Evolutionary conservation across 2,888 invertebrate genomes (phyloP).

Genomic region (Sussaba pulchella): DNA sequence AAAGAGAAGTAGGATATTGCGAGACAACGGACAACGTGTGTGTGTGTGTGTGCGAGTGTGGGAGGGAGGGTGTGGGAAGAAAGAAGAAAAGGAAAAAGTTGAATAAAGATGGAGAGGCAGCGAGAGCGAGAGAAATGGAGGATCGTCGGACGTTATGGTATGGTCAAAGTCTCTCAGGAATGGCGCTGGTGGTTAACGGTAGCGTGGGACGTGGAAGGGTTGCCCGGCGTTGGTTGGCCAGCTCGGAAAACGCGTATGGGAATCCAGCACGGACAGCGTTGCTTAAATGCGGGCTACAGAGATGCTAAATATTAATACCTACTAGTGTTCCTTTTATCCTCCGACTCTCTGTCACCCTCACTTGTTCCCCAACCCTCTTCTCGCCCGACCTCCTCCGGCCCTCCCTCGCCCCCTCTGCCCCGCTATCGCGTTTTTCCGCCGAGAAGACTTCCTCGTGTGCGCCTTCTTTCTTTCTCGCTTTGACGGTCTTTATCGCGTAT

Average conservation of each 20-base stretch:
- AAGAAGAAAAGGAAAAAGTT: slow-evolving; percentile 17
- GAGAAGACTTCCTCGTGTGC: slow-evolving; percentile 1
- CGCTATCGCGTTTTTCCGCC: slow-evolving; percentile 65
- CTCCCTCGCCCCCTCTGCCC: slow-evolving; percentile 58
- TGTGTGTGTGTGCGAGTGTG: slow-evolving; percentile 30
- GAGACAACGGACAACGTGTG: slow-evolving; percentile 50
- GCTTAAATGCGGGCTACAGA: slow-evolving; percentile 82
- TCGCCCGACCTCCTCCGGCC: not conserved
- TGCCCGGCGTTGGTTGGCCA: slow-evolving; percentile 36
- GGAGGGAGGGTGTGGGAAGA: slow-evolving; percentile 23
- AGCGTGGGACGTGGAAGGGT: slow-evolving; percentile 44
- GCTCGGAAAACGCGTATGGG: slow-evolving; percentile 71
- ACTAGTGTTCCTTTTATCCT: slow-evolving; percentile 82
- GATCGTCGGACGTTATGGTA: slow-evolving; percentile 18
- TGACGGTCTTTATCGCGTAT: slow-evolving; percentile 45
- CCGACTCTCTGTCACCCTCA: slow-evolving; percentile 69
- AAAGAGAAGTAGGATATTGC: slow-evolving; percentile 76
- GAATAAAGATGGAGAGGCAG: slow-evolving; percentile 19
- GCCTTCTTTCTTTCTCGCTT: slow-evolving; percentile 40
- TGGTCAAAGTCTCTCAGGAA: slow-evolving; percentile 42
- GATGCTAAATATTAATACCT: slow-evolving; percentile 84
- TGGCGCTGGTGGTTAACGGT: slow-evolving; percentile 41
- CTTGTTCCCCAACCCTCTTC: not conserved
- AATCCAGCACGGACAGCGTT: slow-evolving; percentile 77
- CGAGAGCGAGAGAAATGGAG: slow-evolving; percentile 21